These are phyloP conservation scores for Phrixothrix hirtus DNA, from an alignment of 2,888 invertebrate species.

Conservation along the genomic window DNA sequence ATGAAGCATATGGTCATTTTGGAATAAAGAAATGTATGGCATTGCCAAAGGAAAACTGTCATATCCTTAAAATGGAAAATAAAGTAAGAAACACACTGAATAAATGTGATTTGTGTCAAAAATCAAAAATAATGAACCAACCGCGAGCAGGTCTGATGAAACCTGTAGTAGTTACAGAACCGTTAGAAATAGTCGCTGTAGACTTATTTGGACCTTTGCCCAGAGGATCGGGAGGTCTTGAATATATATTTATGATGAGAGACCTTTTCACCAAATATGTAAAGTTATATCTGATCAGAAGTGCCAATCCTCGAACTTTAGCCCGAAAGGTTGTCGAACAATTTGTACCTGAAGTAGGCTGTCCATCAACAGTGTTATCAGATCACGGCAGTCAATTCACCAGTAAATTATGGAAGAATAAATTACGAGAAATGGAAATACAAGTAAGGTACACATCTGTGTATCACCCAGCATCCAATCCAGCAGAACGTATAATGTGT, in stretches of 20 bases:
- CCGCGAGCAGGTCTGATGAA: not conserved
- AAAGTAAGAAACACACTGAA: not conserved
- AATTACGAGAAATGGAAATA: not conserved
- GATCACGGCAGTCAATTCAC: too few species aligned
- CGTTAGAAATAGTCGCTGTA: constrained; percentile 14
- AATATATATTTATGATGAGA: constrained; percentile 13
- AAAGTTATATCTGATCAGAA: constrained; percentile 22
- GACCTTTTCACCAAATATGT: constrained; percentile 34
- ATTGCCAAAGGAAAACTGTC: not conserved
- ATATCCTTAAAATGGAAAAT: not conserved
- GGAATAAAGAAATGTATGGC: constrained; percentile 6
- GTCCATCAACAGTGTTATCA: not conserved
- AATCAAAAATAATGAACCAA: not conserved
- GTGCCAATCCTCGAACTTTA: constrained; percentile 10
- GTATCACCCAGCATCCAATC: too few species aligned
- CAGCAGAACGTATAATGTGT: too few species aligned
- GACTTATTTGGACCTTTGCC: constrained; percentile 14
- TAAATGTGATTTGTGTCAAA: too few species aligned
- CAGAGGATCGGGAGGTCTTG: constrained; percentile 2
- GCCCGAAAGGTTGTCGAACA: not conserved
- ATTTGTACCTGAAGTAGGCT: not conserved
- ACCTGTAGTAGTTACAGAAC: not conserved
- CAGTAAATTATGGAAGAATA: too few species aligned
- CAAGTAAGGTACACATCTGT: not conserved
- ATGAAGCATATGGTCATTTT: not conserved